These are phyloP conservation scores for Prunella fulvescens DNA, from an alignment of 2,113 vertebrate species.

Conservation along the genomic window DNA sequence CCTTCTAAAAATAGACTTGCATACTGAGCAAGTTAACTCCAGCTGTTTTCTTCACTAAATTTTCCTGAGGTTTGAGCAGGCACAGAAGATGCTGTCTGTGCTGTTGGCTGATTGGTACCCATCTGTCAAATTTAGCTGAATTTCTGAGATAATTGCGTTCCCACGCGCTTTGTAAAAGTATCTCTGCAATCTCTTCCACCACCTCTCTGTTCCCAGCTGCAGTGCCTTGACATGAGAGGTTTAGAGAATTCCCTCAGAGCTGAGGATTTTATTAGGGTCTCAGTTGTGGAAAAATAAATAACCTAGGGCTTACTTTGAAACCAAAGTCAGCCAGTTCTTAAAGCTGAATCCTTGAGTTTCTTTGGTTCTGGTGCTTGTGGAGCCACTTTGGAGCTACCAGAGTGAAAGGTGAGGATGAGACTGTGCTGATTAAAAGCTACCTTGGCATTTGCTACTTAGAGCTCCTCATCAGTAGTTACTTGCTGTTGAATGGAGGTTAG, in stretches of 20 bases:
- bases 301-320: neutral
- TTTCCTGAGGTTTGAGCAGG: constrained; percentile 15
- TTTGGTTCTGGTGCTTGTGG: neutral
- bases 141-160: neutral
- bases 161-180: neutral
- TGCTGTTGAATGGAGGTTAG: neutral
- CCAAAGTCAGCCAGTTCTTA: neutral
- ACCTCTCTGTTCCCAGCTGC: neutral
- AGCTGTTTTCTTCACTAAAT: constrained; percentile 29
- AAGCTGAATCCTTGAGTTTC: neutral
- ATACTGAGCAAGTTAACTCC: constrained; percentile 38
- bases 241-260: neutral
- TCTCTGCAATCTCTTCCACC: neutral
- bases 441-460: neutral
- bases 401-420: neutral
- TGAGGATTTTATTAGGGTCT: neutral
- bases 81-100: neutral
- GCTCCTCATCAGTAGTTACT: neutral
- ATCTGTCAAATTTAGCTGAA: neutral
- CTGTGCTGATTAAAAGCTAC: neutral
- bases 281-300: neutral
- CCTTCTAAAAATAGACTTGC: constrained; percentile 33
- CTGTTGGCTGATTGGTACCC: neutral
- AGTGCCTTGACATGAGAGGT: neutral
- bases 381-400: neutral